Evolutionary conservation across 2,113 vertebrate genomes (phyloP).

Genomic region (Phaethon lepturus): DNA sequence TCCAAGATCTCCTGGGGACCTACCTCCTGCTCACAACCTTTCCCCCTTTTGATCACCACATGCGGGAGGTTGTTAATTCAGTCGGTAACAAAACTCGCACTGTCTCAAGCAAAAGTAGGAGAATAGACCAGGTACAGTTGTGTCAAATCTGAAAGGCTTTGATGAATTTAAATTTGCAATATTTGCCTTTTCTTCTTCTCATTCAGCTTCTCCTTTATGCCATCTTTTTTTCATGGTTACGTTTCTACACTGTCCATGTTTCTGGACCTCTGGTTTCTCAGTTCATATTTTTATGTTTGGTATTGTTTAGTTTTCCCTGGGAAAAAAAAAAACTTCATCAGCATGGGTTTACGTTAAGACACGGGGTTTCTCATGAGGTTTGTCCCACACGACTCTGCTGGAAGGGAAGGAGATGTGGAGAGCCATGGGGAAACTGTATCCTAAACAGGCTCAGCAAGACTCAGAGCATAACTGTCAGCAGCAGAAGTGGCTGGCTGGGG

Average conservation of each 20-base stretch:
- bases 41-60: not conserved
- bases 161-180: not conserved
- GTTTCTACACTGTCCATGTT: not conserved
- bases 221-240: not conserved
- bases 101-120: not conserved
- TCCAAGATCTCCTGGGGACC: not conserved
- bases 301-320: not conserved
- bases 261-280: not conserved
- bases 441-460: not conserved
- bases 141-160: not conserved
- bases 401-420: not conserved
- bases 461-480: conserved; percentile 57
- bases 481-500: conserved; percentile 36
- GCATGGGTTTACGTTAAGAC: not conserved
- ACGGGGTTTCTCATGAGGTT: not conserved
- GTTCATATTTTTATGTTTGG: not conserved
- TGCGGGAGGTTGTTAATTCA: not conserved
- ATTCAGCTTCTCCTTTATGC: not conserved
- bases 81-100: not conserved
- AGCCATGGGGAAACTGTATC: not conserved
- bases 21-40: not conserved
- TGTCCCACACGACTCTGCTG: not conserved
- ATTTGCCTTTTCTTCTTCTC: not conserved
- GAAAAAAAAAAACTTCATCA: not conserved
- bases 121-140: not conserved